Base-by-base conservation (phyloP, 92 coral and sea anemone species). In the Scolanthus callimorphus region DNA sequence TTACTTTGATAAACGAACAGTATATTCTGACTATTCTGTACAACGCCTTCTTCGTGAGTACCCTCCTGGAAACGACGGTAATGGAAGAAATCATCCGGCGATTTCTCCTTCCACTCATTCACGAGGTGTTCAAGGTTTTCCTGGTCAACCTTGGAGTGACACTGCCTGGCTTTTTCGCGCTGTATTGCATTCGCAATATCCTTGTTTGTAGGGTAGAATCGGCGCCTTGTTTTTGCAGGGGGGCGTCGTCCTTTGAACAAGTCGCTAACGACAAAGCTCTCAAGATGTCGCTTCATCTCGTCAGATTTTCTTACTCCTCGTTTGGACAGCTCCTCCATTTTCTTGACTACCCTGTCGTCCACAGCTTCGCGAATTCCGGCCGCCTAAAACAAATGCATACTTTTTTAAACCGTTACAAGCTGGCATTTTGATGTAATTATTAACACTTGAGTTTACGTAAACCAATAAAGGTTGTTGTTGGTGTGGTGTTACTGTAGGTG, bases 111-210 rank as follows among this genome's bases (percentile, higher is more conserved):
- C 50, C 79, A 72, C 39, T 21, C 53, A 39, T 72, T 63, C 17
- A 54, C 37, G 24, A 52, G 55, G 47, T 3, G 45, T 38, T 22
- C 4, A 22, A 63, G 34, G 39, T 73, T 66, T 45, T 65, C 63
- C 49, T 64, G 66, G 73, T 73, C 72, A 50, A 73, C 45, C 48
- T 64, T 56, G 1, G 80, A 62, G 24, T 59, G 39, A 6, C 70
- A 17, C 21, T 50, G 54, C 23, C 69, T 43, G 10, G 23, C 43
- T 31, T 51, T 68, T 3, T 70, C 70, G 11, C 39, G 51, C 8
- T 9, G 1, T 10, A 71, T 61, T 17, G 37, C 52, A 27, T 61
- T 41, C 13, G 31, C 28, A 1, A 61, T 20, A 17, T 71, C 70
- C 46, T 61, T 71, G 26, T 39, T 61, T 19, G 58, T 11, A 19